These are phyloP conservation scores for Andricus curvator DNA, from an alignment of 2,888 invertebrate species.

Conservation along the genomic window DNA sequence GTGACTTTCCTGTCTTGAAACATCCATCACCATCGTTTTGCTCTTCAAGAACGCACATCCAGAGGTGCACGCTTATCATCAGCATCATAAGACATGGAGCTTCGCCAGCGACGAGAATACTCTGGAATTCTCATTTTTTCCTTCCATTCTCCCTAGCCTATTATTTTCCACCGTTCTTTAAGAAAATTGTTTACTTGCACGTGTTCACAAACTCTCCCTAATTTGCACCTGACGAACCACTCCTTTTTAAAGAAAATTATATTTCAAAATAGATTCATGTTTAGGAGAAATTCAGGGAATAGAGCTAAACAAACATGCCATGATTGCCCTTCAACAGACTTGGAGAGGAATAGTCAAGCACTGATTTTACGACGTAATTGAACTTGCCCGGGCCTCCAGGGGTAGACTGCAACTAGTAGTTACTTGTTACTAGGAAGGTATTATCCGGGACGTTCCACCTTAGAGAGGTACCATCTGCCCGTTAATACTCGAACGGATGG, in stretches of 20 bases:
- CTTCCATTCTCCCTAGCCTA: background rate
- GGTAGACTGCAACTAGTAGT: conserved; percentile 8
- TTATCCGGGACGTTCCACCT: background rate
- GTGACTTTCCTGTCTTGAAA: background rate
- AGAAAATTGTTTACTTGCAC: background rate
- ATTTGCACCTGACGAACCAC: background rate
- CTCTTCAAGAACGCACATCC: background rate
- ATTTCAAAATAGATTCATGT: background rate
- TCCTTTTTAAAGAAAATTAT: background rate
- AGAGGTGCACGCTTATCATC: background rate
- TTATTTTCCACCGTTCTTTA: background rate
- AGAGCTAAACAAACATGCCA: background rate
- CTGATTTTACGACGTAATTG: conserved; percentile 29
- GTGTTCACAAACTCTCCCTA: background rate
- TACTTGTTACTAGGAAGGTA: conserved; percentile 38
- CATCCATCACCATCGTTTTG: background rate
- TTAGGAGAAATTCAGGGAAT: background rate
- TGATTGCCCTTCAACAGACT: background rate
- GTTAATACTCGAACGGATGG: conserved; percentile 18
- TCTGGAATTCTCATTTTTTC: background rate
- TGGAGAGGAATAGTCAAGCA: background rate
- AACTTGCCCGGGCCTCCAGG: background rate
- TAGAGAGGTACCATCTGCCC: conserved; percentile 13
- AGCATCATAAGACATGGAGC: background rate
- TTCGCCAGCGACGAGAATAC: background rate